Base-by-base conservation (phyloP, 2,113 vertebrate genomes). In the Suncus etruscus region DNA sequence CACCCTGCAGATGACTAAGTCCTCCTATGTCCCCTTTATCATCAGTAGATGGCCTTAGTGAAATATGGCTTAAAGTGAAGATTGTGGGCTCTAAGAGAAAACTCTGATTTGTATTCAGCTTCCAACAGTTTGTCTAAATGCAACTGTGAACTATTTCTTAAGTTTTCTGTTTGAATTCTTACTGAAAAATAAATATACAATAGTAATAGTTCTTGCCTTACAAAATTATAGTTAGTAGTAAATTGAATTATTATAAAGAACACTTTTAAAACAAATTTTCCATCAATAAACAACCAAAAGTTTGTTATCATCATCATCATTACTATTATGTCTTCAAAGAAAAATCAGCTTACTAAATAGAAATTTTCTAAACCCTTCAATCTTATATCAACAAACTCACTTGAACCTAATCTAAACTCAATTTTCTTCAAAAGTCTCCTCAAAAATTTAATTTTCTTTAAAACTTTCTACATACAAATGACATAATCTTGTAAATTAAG, bases 351-450 rank as follows among this genome's bases (percentile, higher is more conserved):
- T n/a, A 81, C 9, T 11, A 14, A 10, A 77, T 69, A 73, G 47
- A 75, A 92, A 79, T 85, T 87, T 45, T n/a, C n/a, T 39, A 58
- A 54, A 10, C 48, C 39, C 16, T 22, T n/a, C n/a, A 94, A 72
- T 1, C 11, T 1, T 27, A 29, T 66, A 29, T 61, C 73, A 89
- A 48, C 39, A 83, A 72, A 54, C 69, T 48, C 29, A 3, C 32
- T 18, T 89, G 31, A 31, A 78, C 20, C 45, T 83, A 27, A 45
- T 31, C 73, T 78, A 72, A 65, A 51, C 25, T n/a, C 18, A 8
- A 76, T 87, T 83, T 87, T 11, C 16, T 83, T 72, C 65, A 39
- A 70, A 83, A 88, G 70, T 1, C n/a, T 51, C 39, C 39, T 39
- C 39, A 39, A 39, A 72, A 51, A 51, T 20, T n/a, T 25, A 8